Conservation (phyloP, 1,140 invertebrate genomes). For the Mesaphorura yosii region DNA sequence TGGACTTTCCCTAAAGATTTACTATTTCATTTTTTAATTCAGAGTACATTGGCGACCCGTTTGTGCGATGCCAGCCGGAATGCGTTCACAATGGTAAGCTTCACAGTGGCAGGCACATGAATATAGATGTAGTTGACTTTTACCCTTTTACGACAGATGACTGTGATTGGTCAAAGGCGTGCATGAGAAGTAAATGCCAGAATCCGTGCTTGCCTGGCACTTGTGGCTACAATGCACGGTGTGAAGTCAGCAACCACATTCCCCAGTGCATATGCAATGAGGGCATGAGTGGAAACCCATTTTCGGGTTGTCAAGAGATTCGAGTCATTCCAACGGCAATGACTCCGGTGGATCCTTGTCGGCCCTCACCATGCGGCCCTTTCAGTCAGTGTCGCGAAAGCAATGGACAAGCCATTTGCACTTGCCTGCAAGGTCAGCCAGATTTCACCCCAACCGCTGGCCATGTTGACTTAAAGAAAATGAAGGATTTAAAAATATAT, state of each 20-base stretch:
- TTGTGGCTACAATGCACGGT: constrained; percentile 47
- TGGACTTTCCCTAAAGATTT: too few relatives aligned
- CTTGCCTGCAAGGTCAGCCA: constrained; percentile 39
- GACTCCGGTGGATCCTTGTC: constrained; percentile 45
- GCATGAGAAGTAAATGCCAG: constrained; percentile 35
- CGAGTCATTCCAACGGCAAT: constrained; percentile 30
- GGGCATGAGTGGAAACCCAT: constrained; percentile 34
- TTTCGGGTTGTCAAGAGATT: constrained; percentile 26
- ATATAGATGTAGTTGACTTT: too few relatives aligned
- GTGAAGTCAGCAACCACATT: constrained; percentile 49
- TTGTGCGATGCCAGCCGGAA: constrained; percentile 58
- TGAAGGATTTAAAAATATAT: background rate
- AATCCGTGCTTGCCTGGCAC: constrained; percentile 38
- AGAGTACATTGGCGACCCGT: constrained; percentile 61
- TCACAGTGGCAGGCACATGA: too few relatives aligned
- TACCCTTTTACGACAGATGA: constrained; percentile 46
- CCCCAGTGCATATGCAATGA: constrained; percentile 35
- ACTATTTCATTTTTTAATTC: too few relatives aligned
- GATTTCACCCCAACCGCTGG: constrained; percentile 48
- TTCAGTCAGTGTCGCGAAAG: constrained; percentile 36
- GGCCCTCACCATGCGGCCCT: constrained; percentile 55
- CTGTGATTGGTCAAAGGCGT: constrained; percentile 33
- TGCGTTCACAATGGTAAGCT: too few relatives aligned
- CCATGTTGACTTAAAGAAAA: constrained; percentile 57
- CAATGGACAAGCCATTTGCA: constrained; percentile 42